Conservation (phyloP, 2,113 vertebrate genomes). For the Oreochromis tanganicae region DNA sequence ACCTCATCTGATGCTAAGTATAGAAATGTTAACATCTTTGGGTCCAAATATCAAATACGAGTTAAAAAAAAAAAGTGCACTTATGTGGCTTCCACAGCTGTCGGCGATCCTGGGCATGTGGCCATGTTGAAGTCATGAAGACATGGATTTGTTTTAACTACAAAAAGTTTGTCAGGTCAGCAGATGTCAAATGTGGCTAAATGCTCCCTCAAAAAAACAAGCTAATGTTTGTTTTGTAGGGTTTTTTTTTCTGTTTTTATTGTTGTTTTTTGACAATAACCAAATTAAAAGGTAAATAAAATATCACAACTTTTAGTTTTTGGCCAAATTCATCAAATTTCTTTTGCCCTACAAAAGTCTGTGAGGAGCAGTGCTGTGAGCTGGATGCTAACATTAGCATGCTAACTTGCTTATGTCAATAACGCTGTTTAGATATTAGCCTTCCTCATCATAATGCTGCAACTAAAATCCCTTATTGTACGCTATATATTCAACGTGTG, state of each 20-base stretch:
- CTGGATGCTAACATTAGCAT: neutral
- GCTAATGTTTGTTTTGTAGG: neutral
- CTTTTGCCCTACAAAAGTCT: neutral
- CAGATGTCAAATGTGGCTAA: neutral
- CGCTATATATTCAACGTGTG: neutral
- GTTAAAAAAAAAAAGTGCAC: neutral
- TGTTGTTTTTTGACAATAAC: neutral
- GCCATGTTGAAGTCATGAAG: neutral
- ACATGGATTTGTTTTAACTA: neutral
- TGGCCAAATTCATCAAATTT: neutral
- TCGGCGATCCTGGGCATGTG: neutral
- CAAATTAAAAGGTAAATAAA: neutral
- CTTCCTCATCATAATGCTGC: neutral
- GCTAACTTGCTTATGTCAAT: neutral
- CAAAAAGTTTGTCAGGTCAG: neutral
- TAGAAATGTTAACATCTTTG: neutral
- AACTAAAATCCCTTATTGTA: neutral
- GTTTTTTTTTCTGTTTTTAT: neutral
- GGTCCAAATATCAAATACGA: neutral
- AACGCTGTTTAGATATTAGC: neutral
- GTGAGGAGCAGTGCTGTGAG: neutral
- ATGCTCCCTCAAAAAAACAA: neutral
- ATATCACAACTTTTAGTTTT: neutral
- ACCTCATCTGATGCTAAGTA: conserved; percentile 2
- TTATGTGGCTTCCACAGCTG: neutral